Evolutionary conservation across 2,113 vertebrate species (phyloP).

Genomic region (Girardinichthys multiradiatus): DNA sequence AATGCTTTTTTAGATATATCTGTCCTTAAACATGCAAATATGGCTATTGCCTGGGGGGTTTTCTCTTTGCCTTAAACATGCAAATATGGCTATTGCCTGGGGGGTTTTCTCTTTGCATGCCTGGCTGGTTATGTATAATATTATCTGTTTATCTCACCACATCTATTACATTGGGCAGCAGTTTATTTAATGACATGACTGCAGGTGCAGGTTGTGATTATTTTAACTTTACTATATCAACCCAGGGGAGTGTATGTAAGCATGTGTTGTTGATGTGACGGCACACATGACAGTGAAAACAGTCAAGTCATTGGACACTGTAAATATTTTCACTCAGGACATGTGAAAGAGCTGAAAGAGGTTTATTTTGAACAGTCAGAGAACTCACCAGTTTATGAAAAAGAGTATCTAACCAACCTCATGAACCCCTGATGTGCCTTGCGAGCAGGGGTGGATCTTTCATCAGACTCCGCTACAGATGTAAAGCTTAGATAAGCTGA

Average conservation of each 20-base stretch:
- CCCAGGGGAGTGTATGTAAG: background rate
- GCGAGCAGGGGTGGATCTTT: too few species aligned
- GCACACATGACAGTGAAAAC: background rate
- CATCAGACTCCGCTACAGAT: too few species aligned
- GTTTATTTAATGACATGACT: constrained; percentile 12
- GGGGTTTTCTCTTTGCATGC: constrained; percentile 6
- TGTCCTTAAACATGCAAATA: constrained; percentile 39
- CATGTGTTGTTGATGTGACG: background rate
- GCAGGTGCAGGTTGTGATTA: constrained; percentile 13
- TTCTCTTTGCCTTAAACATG: constrained; percentile 23
- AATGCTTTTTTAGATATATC: constrained; percentile 28
- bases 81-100: constrained; percentile 21
- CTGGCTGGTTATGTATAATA: constrained; percentile 20
- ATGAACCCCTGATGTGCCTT: too few species aligned
- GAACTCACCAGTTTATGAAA: too few species aligned
- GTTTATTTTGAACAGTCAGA: too few species aligned
- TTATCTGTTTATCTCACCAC: constrained; percentile 19
- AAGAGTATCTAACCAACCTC: too few species aligned
- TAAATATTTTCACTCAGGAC: too few species aligned
- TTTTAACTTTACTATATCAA: constrained; percentile 1
- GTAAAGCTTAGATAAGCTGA: too few species aligned
- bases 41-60: constrained; percentile 10
- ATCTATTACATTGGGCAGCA: background rate
- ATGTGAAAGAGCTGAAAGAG: too few species aligned
- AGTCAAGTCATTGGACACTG: too few species aligned